Conservation (phyloP, 2,888 invertebrate genomes). For the Caenorhabditis panamensis region DNA sequence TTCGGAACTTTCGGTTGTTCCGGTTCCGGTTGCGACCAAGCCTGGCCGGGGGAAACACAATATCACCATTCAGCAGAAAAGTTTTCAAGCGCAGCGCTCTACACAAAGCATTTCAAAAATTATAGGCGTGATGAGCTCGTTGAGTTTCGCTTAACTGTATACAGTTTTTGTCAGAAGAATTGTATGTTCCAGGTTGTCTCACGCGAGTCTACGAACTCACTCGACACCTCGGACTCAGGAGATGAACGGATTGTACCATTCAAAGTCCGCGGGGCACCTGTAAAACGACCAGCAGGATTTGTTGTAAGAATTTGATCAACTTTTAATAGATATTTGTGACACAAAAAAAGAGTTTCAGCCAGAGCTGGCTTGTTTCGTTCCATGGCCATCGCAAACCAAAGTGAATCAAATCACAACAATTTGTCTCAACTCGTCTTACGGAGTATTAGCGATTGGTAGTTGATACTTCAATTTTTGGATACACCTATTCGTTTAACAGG, state of each 20-base stretch:
- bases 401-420: constrained; percentile 92
- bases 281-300: constrained; percentile 95
- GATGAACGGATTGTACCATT: constrained; percentile 72
- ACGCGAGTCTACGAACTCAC: constrained; percentile 67
- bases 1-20: too few species aligned
- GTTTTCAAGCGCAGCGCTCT: too few species aligned
- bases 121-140: too few species aligned
- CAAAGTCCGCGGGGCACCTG: constrained; percentile 86
- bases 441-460: constrained; percentile 84
- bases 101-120: too few species aligned
- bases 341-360: constrained; percentile 85
- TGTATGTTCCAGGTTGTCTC: constrained; percentile 63
- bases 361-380: constrained; percentile 93
- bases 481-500: too few species aligned
- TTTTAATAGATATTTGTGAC: too few species aligned
- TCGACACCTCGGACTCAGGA: constrained; percentile 73
- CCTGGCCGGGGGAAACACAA: too few species aligned
- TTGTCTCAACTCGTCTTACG: constrained; percentile 95
- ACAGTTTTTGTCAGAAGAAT: too few species aligned
- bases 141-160: too few species aligned
- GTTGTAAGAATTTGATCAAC: constrained; percentile 82
- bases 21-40: too few species aligned
- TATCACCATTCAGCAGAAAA: too few species aligned
- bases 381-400: constrained; percentile 85
- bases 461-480: not conserved